Percentiles rank a stretch among this genome's conserved stretches.
Conservation (phyloP, 1,140 invertebrate genomes). For the Odontomachus brunneus region DNA sequence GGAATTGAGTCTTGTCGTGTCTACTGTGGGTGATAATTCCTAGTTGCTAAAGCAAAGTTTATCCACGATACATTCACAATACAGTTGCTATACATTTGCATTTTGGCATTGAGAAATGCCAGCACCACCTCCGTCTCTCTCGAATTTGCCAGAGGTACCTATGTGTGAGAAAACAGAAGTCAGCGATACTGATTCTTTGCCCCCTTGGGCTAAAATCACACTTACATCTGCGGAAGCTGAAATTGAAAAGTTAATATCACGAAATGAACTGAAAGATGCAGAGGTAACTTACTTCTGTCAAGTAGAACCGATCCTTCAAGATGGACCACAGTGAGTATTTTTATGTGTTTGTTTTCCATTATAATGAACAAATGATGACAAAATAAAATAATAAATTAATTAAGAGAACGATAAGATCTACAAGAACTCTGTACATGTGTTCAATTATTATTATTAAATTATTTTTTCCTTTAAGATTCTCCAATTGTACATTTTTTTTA, state of each 20-base stretch:
- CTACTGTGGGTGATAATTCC: slow-evolving; percentile 11
- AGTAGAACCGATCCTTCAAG: slow-evolving; percentile 84
- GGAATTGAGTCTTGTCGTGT: slow-evolving; percentile 8
- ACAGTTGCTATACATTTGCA: slow-evolving; percentile 30
- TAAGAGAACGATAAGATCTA: no score
- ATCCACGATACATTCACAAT: slow-evolving; percentile 32
- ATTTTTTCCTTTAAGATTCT: no score
- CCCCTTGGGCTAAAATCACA: slow-evolving; percentile 83
- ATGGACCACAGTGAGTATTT: slow-evolving; percentile 84
- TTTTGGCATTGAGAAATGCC: slow-evolving; percentile 77
- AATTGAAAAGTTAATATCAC: slow-evolving; percentile 82
- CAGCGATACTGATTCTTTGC: slow-evolving; percentile 78
- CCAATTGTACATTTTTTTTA: no score
- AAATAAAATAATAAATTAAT: no score
- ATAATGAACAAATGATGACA: no score
- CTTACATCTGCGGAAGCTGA: slow-evolving; percentile 81
- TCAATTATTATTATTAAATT: no score
- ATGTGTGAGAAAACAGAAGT: slow-evolving; percentile 79
- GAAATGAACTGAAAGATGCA: slow-evolving; percentile 83
- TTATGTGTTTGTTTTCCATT: no score
- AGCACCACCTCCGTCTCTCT: slow-evolving; percentile 80
- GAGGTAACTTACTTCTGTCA: slow-evolving; percentile 84
- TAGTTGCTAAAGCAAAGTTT: slow-evolving; percentile 32
- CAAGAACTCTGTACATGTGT: no score
- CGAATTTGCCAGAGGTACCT: slow-evolving; percentile 76